Base-by-base conservation (phyloP, 2,888 invertebrate genomes). In the Mechanitis messenoides region DNA sequence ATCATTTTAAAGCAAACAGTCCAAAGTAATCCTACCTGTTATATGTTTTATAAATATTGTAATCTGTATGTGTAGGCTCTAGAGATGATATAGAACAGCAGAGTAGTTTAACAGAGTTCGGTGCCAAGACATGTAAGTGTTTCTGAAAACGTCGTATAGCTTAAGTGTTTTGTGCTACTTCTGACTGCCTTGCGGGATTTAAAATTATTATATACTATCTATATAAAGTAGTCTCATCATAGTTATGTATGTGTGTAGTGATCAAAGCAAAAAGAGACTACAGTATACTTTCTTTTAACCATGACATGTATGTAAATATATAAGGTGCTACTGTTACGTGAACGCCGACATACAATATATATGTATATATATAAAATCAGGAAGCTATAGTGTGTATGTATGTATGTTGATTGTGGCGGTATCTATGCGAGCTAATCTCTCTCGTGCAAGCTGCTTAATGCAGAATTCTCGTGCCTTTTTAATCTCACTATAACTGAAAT, bases 111-210 rank as follows among this genome's bases (percentile, higher is more conserved):
- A 60, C 45, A 28, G 55, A 61, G 53, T 59, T 53, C 31, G 53
- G 45, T 55, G 65, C 63, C 61, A 53, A 57, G 61, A 66, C 50
- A 58, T 59, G 47, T 59, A 53, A 61, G 57, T 46, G 50, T 59
- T 55, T 55, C 61, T 59, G 45, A 38, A 50, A 61, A 46, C 53
- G 38, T 47, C 59, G 53, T 53, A 61, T 57, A 57, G 61, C 56
- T 59, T 53, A 59, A 65, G 63, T 63, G 61, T 59, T 61, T 55
- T 61, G 56, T 42, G 55, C 60, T 60, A 63, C 63, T 63, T 60
- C 28, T 55, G 58, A 63, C 55, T 56, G 58, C 60, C 58, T 53
- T 31, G 31, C 31, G 50, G 31, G 31, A 9, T 50, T 50, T 31
- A 31, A 31, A 11, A 50, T 50, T 28, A 50, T 28, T 31, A 31